A percentile compares a stretch with the other conserved stretches of the same genome.
Conservation (phyloP, 2,797 vertebrate species). For the Florisuga fusca region DNA sequence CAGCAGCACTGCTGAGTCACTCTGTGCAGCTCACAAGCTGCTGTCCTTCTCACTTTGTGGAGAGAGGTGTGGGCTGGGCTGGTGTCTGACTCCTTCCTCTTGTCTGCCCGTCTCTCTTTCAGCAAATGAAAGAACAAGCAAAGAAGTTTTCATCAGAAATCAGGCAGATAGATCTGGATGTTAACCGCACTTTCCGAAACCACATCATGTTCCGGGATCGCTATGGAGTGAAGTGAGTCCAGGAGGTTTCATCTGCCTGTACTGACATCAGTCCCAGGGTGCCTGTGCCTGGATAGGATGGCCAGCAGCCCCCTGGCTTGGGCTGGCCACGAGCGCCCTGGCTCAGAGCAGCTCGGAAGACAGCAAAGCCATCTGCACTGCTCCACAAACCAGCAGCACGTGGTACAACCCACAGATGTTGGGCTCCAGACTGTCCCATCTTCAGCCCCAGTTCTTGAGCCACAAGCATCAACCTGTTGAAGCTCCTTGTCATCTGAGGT, state of each 20-base stretch:
- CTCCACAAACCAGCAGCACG: background rate
- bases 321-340: background rate
- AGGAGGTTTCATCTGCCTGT: accelerated
- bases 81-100: background rate
- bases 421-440: background rate
- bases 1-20: too few species aligned
- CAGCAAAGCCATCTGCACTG: background rate
- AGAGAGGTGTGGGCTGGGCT: background rate
- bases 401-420: accelerated
- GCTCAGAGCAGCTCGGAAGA: background rate
- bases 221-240: constrained; percentile 91
- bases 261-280: accelerated
- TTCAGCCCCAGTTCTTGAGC: background rate
- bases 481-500: background rate
- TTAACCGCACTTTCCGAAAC: constrained; percentile 94
- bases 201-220: constrained; percentile 96
- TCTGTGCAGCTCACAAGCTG: background rate
- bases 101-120: background rate
- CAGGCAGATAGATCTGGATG: constrained; percentile 94
- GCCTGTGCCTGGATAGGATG: background rate
- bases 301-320: background rate
- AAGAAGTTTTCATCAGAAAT: constrained; percentile 88
- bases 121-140: constrained; percentile 94
- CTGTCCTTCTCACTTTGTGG: background rate
- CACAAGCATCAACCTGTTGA: background rate